These are phyloP conservation scores for Gallinago media DNA, from an alignment of 2,113 vertebrate species.

Conservation along the genomic window DNA sequence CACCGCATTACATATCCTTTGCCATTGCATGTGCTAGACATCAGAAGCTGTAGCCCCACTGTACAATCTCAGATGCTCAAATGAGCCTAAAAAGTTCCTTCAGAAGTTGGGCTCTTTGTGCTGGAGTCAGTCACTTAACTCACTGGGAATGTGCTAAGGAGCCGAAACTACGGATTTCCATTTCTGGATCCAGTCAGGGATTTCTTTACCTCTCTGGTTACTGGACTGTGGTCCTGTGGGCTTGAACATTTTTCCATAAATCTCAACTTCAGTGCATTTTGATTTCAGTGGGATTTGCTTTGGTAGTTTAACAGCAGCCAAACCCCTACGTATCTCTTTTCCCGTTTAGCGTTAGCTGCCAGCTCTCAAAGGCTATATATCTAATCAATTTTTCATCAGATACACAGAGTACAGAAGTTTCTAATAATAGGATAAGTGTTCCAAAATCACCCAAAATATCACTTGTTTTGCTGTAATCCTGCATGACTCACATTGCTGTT, in stretches of 20 bases:
- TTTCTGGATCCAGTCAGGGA: slow-evolving; percentile 47
- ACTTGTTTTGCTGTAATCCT: slow-evolving; percentile 45
- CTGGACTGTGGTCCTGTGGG: slow-evolving; percentile 57
- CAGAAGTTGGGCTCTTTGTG: neutral
- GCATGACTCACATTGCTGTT: slow-evolving; percentile 66
- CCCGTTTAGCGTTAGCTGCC: slow-evolving; percentile 42
- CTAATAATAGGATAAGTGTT: slow-evolving; percentile 71
- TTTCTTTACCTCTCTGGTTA: slow-evolving; percentile 71
- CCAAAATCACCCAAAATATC: slow-evolving; percentile 61
- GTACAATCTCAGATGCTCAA: neutral
- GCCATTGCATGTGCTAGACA: neutral
- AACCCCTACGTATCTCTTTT: slow-evolving; percentile 39
- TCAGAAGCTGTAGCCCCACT: neutral
- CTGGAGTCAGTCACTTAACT: slow-evolving; percentile 1
- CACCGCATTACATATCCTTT: neutral
- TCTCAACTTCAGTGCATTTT: slow-evolving; percentile 55
- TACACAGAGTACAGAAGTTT: slow-evolving; percentile 32
- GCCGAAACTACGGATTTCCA: slow-evolving; percentile 60
- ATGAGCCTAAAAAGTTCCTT: neutral
- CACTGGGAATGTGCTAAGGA: slow-evolving; percentile 34
- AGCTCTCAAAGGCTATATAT: slow-evolving; percentile 29
- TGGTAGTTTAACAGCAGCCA: slow-evolving; percentile 57
- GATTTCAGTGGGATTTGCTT: slow-evolving; percentile 56
- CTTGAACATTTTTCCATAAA: slow-evolving; percentile 63
- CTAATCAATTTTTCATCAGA: slow-evolving; percentile 67